These are phyloP conservation scores for Hylaea fasciaria DNA, from an alignment of 2,888 invertebrate genomes.

Conservation along the genomic window DNA sequence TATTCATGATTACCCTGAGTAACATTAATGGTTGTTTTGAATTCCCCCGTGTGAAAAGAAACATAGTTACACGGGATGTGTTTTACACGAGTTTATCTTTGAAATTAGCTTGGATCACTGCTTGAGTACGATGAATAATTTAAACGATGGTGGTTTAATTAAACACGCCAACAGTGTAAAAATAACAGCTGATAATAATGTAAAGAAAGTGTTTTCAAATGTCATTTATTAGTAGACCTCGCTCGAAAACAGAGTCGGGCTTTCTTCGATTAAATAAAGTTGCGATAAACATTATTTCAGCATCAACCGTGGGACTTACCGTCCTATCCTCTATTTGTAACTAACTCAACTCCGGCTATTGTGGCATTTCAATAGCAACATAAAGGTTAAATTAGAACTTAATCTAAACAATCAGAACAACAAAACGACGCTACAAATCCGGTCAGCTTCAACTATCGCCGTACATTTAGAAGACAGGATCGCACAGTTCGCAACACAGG, in stretches of 20 bases:
- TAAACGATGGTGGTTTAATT: conserved; percentile 35
- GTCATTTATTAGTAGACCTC: background rate
- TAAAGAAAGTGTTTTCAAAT: conserved; percentile 6
- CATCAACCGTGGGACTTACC: too few species aligned
- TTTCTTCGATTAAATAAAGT: too few species aligned
- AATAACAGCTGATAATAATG: conserved; percentile 7
- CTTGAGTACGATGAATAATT: conserved; percentile 47
- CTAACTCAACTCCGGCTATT: too few species aligned
- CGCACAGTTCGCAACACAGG: conserved; percentile 51
- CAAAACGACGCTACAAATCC: conserved; percentile 9
- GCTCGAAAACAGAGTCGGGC: too few species aligned
- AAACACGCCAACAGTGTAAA: conserved; percentile 4
- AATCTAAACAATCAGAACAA: conserved; percentile 3
- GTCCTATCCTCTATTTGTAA: too few species aligned
- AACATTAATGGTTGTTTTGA: conserved; percentile 75
- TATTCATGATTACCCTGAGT: conserved; percentile 73
- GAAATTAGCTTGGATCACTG: conserved; percentile 53
- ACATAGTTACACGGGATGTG: conserved; percentile 54
- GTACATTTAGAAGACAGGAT: conserved; percentile 41
- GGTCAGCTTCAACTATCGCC: conserved; percentile 12
- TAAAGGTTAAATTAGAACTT: too few species aligned
- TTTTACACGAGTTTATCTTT: conserved; percentile 56
- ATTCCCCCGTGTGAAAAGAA: conserved; percentile 69
- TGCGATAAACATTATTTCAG: too few species aligned
- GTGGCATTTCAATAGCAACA: too few species aligned